Evolutionary conservation across 2,797 vertebrate species (phyloP).

Genomic region (Remorina albescens): DNA sequence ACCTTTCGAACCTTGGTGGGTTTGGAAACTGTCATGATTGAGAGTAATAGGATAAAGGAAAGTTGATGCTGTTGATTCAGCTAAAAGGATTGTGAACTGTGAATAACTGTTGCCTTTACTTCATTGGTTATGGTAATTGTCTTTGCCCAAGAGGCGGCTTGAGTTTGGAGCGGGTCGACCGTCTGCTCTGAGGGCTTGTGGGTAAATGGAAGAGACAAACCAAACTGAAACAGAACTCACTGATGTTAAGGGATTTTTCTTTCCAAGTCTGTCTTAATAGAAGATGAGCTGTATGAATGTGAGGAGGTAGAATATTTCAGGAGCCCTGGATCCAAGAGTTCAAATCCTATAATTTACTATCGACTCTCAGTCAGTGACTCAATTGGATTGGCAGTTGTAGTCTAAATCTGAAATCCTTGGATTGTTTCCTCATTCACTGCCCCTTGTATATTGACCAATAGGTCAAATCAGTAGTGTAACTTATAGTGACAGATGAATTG

Average conservation of each 20-base stretch:
- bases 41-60: conserved; percentile 57
- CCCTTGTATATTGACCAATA: no score
- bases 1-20: conserved; percentile 37
- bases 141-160: conserved; percentile 37
- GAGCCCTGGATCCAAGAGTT: not conserved
- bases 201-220: conserved; percentile 10
- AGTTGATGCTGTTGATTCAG: conserved; percentile 60
- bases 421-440: no score
- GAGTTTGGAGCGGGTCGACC: not conserved
- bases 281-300: not conserved
- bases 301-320: not conserved
- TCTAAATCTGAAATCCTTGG: no score
- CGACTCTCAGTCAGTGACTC: no score
- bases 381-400: no score
- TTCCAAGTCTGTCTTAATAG: not conserved
- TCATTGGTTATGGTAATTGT: conserved; percentile 64
- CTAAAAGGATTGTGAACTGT: conserved; percentile 58
- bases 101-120: conserved; percentile 65
- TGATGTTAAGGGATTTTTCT: not conserved
- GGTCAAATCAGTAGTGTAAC: no score
- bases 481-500: no score
- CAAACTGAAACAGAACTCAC: conserved; percentile 11
- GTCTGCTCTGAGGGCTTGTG: not conserved
- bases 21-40: conserved; percentile 53
- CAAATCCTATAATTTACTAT: no score